A percentile compares a stretch with the other conserved stretches of the same genome.
Conservation (phyloP, 1,140 invertebrate genomes). For the Berghia stephanieae region DNA sequence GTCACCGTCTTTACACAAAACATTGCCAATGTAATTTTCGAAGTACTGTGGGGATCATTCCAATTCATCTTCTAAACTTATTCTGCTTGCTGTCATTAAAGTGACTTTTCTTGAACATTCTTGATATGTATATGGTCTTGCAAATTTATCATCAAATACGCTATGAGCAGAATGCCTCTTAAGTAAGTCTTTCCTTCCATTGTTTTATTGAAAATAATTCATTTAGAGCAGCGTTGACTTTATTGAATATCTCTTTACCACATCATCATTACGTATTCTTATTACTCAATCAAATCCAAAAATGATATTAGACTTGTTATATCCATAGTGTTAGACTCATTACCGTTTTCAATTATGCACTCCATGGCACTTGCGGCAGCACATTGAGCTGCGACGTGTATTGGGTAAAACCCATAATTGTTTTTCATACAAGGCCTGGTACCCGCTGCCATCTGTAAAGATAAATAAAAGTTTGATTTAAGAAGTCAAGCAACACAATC, state of each 20-base stretch:
- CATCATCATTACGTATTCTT: not conserved
- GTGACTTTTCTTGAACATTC: too few species aligned
- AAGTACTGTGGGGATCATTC: too few species aligned
- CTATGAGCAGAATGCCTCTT: too few species aligned
- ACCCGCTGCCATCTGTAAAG: constrained; percentile 52
- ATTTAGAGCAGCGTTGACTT: not conserved
- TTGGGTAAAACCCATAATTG: constrained; percentile 87
- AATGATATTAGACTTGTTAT: not conserved
- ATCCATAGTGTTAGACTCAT: too few species aligned
- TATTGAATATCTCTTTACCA: not conserved
- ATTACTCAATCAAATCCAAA: not conserved
- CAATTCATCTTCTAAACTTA: too few species aligned
- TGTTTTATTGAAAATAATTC: too few species aligned
- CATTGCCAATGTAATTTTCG: too few species aligned
- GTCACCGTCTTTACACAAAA: too few species aligned
- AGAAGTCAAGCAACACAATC: not conserved
- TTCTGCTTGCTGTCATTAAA: too few species aligned
- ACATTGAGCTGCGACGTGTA: constrained; percentile 87
- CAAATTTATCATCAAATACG: too few species aligned
- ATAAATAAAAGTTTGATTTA: not conserved
- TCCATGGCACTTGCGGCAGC: constrained; percentile 85
- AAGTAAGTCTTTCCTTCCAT: too few species aligned
- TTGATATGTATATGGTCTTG: too few species aligned
- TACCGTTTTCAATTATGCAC: constrained; percentile 78
- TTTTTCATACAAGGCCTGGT: constrained; percentile 70